These are phyloP conservation scores for Mormyrus lacerda DNA, from an alignment of 2,113 vertebrate genomes.

Conservation along the genomic window DNA sequence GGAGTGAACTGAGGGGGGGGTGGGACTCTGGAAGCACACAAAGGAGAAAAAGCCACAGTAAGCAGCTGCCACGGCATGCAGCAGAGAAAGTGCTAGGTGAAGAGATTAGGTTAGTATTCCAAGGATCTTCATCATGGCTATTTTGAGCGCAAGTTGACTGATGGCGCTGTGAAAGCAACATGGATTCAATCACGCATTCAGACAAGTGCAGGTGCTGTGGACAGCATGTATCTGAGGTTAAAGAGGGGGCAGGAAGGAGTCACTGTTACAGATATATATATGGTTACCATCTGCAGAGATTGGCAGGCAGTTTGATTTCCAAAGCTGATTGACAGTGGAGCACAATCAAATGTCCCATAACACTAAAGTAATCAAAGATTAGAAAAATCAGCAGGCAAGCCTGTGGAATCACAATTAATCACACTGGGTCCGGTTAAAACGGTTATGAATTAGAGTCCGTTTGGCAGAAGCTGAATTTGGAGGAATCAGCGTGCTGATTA, in stretches of 20 bases:
- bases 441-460: neutral
- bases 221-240: neutral
- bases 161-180: neutral
- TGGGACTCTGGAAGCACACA: slow-evolving; percentile 34
- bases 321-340: neutral
- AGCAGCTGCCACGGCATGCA: neutral
- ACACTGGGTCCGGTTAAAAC: neutral
- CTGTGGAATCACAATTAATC: neutral
- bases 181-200: neutral
- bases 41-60: neutral
- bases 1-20: slow-evolving; percentile 43
- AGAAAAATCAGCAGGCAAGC: neutral
- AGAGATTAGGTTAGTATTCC: neutral
- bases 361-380: neutral
- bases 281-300: neutral
- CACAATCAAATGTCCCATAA: neutral
- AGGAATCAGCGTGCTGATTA: slow-evolving; percentile 19
- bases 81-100: neutral
- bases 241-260: neutral
- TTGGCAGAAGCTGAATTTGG: neutral
- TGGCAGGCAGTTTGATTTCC: neutral
- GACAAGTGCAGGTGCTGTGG: neutral
- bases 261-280: neutral
- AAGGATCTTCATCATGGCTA: neutral
- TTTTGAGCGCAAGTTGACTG: neutral